Conservation (phyloP, 1,140 invertebrate species). For the Homalodisca vitripennis region DNA sequence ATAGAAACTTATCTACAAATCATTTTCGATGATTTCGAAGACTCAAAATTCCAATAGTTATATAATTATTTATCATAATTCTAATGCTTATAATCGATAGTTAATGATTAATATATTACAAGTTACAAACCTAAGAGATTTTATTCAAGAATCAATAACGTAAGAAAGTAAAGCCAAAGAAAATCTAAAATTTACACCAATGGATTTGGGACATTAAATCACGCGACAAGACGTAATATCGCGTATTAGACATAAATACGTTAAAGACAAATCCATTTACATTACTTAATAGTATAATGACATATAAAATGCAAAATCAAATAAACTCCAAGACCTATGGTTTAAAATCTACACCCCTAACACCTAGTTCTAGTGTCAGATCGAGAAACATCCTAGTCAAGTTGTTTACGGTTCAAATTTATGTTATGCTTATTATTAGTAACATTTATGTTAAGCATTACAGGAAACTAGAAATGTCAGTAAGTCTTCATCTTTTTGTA, state of each 20-base stretch:
- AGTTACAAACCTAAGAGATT: constrained; percentile 11
- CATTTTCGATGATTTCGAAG: constrained; percentile 35
- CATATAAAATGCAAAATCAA: constrained; percentile 24
- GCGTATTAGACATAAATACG: constrained; percentile 18
- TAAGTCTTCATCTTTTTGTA: no score
- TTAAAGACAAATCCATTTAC: constrained; percentile 14
- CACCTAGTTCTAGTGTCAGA: constrained; percentile 4
- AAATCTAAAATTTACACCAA: constrained; percentile 12
- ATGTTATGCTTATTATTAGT: not conserved
- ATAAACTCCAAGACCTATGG: constrained; percentile 16
- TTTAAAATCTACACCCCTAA: constrained; percentile 21
- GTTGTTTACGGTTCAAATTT: constrained; percentile 7
- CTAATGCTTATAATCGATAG: constrained; percentile 33
- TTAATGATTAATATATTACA: constrained; percentile 28
- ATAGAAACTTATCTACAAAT: constrained; percentile 32
- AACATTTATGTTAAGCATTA: not conserved
- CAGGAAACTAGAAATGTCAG: no score
- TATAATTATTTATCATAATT: constrained; percentile 32
- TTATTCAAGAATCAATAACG: not conserved
- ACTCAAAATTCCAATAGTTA: constrained; percentile 28
- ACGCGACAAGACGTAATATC: constrained; percentile 12
- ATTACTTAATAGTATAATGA: constrained; percentile 14
- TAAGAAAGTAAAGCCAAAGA: constrained; percentile 7
- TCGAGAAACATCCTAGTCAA: constrained; percentile 9
- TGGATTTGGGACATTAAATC: constrained; percentile 11